Conservation (phyloP, 2,888 invertebrate species). For the Platycheirus albimanus region DNA sequence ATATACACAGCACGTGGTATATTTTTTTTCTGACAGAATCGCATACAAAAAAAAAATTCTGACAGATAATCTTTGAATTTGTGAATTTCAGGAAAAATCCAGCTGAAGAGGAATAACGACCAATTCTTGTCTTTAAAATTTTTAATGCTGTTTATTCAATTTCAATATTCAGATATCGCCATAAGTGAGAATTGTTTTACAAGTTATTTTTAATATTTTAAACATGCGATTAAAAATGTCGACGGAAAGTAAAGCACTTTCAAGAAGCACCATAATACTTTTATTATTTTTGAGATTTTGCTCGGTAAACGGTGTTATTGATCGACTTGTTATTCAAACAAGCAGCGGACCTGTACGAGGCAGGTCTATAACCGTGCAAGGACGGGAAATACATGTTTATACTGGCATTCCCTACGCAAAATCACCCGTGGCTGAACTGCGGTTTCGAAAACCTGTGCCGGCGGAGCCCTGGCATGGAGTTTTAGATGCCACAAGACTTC, state of each 20-base stretch:
- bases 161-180: too few species aligned
- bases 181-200: too few species aligned
- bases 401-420: constrained; percentile 96
- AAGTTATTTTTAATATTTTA: too few species aligned
- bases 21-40: too few species aligned
- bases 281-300: constrained; percentile 78
- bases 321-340: constrained; percentile 92
- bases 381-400: constrained; percentile 93
- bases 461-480: constrained; percentile 94
- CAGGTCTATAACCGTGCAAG: constrained; percentile 90
- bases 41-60: too few species aligned
- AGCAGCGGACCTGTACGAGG: constrained; percentile 92
- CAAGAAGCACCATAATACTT: constrained; percentile 74
- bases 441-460: constrained; percentile 93
- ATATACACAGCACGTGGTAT: too few species aligned
- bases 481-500: constrained; percentile 90
- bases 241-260: constrained; percentile 47
- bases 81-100: too few species aligned
- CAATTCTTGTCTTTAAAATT: too few species aligned
- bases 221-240: constrained; percentile 30
- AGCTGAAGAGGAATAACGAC: too few species aligned
- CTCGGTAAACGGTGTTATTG: constrained; percentile 82
- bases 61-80: too few species aligned
- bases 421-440: constrained; percentile 92
- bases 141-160: too few species aligned